Percentiles rank a stretch among this genome's conserved stretches.
phyloP scores from a whole-genome alignment of 2,797 vertebrate species.

The Macrochelys suwanniensis region DNA sequence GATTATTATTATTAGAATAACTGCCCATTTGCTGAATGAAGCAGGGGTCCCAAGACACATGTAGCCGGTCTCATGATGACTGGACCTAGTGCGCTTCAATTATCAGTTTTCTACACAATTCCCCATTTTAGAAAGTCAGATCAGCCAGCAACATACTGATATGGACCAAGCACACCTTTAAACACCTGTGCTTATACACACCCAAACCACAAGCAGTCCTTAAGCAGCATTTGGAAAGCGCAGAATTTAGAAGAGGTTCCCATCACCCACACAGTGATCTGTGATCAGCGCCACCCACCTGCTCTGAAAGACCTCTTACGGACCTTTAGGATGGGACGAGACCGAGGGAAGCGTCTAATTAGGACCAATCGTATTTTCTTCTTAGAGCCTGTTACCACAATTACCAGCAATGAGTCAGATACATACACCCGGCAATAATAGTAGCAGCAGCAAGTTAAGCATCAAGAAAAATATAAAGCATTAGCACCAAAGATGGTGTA shows the following conservation, averaged over 20 bases:
- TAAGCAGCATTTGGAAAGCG: background rate
- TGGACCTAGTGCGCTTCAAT: background rate
- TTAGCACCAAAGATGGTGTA: constrained; percentile 10
- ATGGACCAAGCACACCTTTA: background rate
- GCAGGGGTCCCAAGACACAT: accelerated
- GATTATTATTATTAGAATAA: too few species aligned
- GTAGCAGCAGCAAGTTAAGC: background rate
- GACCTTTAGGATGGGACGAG: constrained; percentile 88
- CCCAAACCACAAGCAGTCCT: background rate
- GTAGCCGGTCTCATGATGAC: background rate
- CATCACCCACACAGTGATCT: constrained; percentile 49
- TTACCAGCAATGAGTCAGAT: constrained; percentile 82
- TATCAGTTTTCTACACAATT: background rate
- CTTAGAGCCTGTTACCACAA: constrained; percentile 86
- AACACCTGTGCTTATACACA: background rate
- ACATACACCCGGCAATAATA: constrained; percentile 53
- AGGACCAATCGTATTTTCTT: constrained; percentile 88
- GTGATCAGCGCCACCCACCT: constrained; percentile 81
- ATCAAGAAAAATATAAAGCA: constrained; percentile 56
- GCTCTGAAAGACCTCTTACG: constrained; percentile 90
- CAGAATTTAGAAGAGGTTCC: background rate
- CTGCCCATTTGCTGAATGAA: background rate
- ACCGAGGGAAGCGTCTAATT: constrained; percentile 87
- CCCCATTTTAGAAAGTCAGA: background rate
- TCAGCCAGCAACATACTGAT: accelerated